A percentile compares a stretch with the other conserved stretches of the same genome.
These are phyloP conservation scores for Serrognathus titanus DNA, from an alignment of 2,888 invertebrate genomes.

Conservation along the genomic window DNA sequence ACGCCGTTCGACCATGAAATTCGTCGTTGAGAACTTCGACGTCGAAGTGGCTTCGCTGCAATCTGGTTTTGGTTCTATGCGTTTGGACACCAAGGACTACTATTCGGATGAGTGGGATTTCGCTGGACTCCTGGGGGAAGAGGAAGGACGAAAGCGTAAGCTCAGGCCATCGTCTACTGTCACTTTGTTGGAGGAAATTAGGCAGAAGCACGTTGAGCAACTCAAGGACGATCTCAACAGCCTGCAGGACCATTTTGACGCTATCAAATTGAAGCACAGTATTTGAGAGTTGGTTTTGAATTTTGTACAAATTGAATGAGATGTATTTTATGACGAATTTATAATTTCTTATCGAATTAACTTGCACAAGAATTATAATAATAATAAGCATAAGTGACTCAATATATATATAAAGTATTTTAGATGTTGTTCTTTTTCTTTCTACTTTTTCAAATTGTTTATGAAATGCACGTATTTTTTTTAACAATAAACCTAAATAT, in stretches of 20 bases:
- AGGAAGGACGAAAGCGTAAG: background rate
- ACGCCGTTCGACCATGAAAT: too few species aligned
- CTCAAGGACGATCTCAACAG: background rate
- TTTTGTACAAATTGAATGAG: background rate
- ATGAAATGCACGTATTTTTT: too few species aligned
- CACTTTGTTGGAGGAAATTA: background rate
- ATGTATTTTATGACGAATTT: too few species aligned
- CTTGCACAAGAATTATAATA: too few species aligned
- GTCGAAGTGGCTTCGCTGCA: background rate
- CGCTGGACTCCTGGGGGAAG: background rate
- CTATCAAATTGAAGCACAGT: background rate
- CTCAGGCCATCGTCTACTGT: background rate
- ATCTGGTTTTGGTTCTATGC: background rate
- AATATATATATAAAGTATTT: too few species aligned
- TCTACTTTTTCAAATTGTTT: too few species aligned
- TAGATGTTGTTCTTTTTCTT: too few species aligned
- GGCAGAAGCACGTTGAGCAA: background rate
- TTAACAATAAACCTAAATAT: too few species aligned
- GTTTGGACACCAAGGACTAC: background rate
- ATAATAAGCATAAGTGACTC: too few species aligned
- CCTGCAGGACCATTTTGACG: background rate
- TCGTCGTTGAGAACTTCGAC: background rate
- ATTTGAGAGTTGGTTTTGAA: background rate
- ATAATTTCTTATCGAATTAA: too few species aligned
- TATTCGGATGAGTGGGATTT: background rate